Conservation (phyloP, 2,797 vertebrate species). For the Amblyopsis hoosieri region DNA sequence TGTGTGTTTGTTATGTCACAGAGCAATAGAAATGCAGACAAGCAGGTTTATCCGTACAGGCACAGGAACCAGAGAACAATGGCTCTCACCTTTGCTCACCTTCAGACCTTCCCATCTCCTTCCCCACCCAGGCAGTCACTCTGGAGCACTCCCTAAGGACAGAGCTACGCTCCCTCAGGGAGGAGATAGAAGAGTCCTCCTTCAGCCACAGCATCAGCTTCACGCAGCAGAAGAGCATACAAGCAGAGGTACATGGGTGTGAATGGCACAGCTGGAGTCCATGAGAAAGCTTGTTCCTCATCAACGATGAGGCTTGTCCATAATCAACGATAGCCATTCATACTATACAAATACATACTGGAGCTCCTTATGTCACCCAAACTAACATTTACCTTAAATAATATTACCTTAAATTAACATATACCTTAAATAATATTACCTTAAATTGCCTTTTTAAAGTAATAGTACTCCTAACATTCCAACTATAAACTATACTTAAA, state of each 20-base stretch:
- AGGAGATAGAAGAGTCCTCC: constrained; percentile 80
- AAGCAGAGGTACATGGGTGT: constrained; percentile 72
- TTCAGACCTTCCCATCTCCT: not conserved
- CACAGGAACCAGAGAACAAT: constrained; percentile 10
- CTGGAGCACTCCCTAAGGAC: constrained; percentile 78
- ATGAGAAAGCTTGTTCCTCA: too few species aligned
- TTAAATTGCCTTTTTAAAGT: too few species aligned
- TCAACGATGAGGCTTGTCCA: too few species aligned
- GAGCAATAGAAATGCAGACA: constrained; percentile 55
- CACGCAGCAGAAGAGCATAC: constrained; percentile 71
- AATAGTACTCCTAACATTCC: too few species aligned
- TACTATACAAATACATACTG: too few species aligned
- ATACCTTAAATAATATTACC: too few species aligned
- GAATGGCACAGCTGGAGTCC: not conserved
- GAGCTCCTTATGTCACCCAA: too few species aligned
- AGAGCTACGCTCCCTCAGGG: constrained; percentile 76
- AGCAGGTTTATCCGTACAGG: constrained; percentile 52
- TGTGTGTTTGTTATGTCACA: constrained; percentile 7
- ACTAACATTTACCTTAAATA: too few species aligned
- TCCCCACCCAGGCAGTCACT: constrained; percentile 72
- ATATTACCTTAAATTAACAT: too few species aligned
- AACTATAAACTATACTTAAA: too few species aligned
- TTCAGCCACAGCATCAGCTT: constrained; percentile 76
- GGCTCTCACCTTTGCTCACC: constrained; percentile 6
- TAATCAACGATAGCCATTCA: too few species aligned